phyloP scores from a whole-genome alignment of 2,797 vertebrate species.

The Botia kubotai region DNA sequence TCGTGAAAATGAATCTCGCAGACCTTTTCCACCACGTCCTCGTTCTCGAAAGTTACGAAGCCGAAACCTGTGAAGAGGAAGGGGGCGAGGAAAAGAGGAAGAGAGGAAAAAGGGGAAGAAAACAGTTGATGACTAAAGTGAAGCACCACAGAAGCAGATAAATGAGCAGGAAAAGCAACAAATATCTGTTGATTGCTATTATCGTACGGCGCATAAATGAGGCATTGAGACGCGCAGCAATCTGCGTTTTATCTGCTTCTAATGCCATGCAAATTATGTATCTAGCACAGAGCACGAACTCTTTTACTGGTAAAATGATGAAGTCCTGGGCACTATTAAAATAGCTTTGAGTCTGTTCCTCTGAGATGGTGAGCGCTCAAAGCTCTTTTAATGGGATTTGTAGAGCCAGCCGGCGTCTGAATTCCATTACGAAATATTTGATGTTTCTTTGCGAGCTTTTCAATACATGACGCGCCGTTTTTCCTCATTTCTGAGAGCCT shows the following conservation, averaged over 20 bases:
- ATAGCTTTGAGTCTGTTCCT: slow-evolving; percentile 61
- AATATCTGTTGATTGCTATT: slow-evolving; percentile 64
- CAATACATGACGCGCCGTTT: slow-evolving; percentile 61
- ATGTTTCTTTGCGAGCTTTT: slow-evolving; percentile 64
- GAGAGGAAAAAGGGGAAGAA: slow-evolving; percentile 24
- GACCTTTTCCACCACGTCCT: slow-evolving; percentile 95
- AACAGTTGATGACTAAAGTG: slow-evolving; percentile 62
- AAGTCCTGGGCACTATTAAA: slow-evolving; percentile 66
- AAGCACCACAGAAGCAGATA: slow-evolving; percentile 60
- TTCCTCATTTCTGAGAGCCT: slow-evolving; percentile 61
- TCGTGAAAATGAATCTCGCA: slow-evolving; percentile 97
- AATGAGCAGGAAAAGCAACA: slow-evolving; percentile 62
- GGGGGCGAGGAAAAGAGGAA: slow-evolving; percentile 16
- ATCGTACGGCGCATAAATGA: slow-evolving; percentile 54
- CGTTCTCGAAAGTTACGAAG: slow-evolving; percentile 94
- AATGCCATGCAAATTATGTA: slow-evolving; percentile 62
- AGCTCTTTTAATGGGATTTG: slow-evolving; percentile 69
- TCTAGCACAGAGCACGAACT: slow-evolving; percentile 55
- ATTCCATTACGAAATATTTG: slow-evolving; percentile 68
- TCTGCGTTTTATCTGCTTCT: slow-evolving; percentile 58
- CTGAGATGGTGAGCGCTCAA: slow-evolving; percentile 58
- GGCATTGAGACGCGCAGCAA: slow-evolving; percentile 56
- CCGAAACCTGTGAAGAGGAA: slow-evolving; percentile 83
- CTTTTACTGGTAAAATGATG: slow-evolving; percentile 63
- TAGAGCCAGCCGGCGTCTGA: slow-evolving; percentile 62